Conservation (phyloP, 2,888 invertebrate species). For the Cephus pulcher region DNA sequence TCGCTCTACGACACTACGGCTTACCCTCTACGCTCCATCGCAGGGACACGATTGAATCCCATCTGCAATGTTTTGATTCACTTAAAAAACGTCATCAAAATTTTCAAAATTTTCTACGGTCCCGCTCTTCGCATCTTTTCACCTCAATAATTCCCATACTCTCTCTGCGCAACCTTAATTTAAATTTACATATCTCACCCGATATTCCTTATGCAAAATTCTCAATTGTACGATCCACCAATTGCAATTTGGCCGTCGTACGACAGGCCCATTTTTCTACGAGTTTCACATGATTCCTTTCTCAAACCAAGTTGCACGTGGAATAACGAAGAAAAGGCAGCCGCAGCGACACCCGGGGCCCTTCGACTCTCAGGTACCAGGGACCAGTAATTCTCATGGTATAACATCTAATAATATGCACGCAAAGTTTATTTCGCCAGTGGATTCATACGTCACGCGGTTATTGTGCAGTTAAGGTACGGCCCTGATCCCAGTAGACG, state of each 20-base stretch:
- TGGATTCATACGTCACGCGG: slow-evolving; percentile 59
- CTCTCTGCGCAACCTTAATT: background rate
- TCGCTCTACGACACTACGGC: background rate
- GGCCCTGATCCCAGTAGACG: slow-evolving; percentile 34
- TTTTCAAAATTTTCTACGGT: background rate
- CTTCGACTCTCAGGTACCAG: slow-evolving; percentile 25
- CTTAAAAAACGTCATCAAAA: background rate
- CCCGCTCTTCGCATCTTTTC: background rate
- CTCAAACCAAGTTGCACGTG: background rate
- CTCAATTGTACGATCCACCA: background rate
- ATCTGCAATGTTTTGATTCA: background rate
- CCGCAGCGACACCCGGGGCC: background rate
- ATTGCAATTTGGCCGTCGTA: background rate
- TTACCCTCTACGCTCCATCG: background rate
- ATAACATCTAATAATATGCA: slow-evolving; percentile 60
- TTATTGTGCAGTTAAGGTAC: slow-evolving; percentile 53
- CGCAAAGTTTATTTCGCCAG: slow-evolving; percentile 58
- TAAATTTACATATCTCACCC: background rate
- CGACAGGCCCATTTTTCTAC: background rate
- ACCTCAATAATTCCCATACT: background rate
- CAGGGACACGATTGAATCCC: background rate
- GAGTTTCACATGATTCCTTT: background rate
- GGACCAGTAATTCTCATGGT: slow-evolving; percentile 37
- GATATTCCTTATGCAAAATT: background rate
- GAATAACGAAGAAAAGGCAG: background rate